phyloP scores from a whole-genome alignment of 1,140 invertebrate species.

The Drosophila sp. region DNA sequence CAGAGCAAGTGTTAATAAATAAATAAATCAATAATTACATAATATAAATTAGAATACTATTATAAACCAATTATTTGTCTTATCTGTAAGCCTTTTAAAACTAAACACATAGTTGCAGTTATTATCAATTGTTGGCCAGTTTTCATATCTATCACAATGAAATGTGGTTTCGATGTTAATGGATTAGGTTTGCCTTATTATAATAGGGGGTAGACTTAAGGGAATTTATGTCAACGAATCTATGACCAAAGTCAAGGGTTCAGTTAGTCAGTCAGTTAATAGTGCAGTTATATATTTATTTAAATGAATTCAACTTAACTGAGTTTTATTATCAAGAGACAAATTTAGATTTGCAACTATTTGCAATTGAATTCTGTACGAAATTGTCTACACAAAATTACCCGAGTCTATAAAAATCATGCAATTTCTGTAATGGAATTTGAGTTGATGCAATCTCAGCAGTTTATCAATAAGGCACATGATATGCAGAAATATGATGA shows the following conservation, averaged over 20 bases:
- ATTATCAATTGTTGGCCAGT: slow-evolving; percentile 11
- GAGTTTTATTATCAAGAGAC: neutral
- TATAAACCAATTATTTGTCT: slow-evolving; percentile 6
- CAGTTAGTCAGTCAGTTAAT: too few relatives aligned
- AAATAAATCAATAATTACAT: too few relatives aligned
- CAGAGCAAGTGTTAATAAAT: too few relatives aligned
- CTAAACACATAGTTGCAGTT: too few relatives aligned
- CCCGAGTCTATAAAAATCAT: neutral
- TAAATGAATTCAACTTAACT: neutral
- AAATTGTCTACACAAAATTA: slow-evolving; percentile 44
- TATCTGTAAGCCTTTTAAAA: slow-evolving; percentile 15
- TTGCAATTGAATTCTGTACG: neutral
- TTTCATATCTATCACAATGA: slow-evolving; percentile 13
- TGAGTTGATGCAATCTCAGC: slow-evolving; percentile 56
- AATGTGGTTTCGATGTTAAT: slow-evolving; percentile 5
- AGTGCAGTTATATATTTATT: neutral
- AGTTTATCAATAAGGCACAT: slow-evolving; percentile 46
- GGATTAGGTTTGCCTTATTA: slow-evolving; percentile 17
- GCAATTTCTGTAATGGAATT: slow-evolving; percentile 22
- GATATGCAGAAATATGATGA: slow-evolving; percentile 76
- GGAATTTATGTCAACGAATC: neutral
- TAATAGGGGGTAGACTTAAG: slow-evolving; percentile 1
- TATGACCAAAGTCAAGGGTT: too few relatives aligned
- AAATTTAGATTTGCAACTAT: neutral
- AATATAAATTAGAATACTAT: too few relatives aligned